Evolutionary conservation across 2,797 vertebrate species (phyloP).

Genomic region (Sebastes itinus): DNA sequence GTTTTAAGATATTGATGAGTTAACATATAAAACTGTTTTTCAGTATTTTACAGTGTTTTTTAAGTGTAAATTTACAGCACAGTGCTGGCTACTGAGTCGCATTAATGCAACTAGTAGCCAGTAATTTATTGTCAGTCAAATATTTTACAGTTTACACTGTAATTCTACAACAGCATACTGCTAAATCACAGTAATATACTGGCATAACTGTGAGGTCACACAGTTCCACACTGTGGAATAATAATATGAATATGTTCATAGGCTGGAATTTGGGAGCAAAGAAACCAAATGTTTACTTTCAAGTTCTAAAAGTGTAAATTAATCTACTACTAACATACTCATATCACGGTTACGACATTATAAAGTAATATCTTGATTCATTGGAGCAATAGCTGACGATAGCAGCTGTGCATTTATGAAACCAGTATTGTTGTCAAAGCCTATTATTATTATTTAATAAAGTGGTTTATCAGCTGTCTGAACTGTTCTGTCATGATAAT

Average conservation of each 20-base stretch:
- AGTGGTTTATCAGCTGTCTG: not conserved
- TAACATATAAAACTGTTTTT: too few relatives aligned
- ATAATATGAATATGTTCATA: not conserved
- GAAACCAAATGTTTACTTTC: not conserved
- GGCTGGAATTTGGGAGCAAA: not conserved
- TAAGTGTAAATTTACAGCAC: too few relatives aligned
- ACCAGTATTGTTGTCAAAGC: slow-evolving; percentile 20
- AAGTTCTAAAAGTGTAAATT: not conserved
- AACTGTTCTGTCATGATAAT: not conserved
- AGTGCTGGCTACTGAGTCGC: too few relatives aligned
- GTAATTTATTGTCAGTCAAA: too few relatives aligned
- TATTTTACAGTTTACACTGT: too few relatives aligned
- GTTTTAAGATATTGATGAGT: too few relatives aligned
- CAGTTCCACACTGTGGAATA: too few relatives aligned
- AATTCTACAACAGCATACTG: too few relatives aligned
- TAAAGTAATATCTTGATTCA: not conserved
- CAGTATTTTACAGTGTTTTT: too few relatives aligned
- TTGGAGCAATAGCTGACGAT: not conserved
- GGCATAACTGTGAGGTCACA: too few relatives aligned
- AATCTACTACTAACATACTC: not conserved
- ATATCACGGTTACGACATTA: not conserved
- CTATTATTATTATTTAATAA: slow-evolving; percentile 7
- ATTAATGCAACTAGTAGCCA: too few relatives aligned
- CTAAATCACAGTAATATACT: too few relatives aligned
- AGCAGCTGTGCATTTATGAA: slow-evolving; percentile 8